Base-by-base conservation (phyloP, 2,888 invertebrate genomes). In the Nebria brevicollis region DNA sequence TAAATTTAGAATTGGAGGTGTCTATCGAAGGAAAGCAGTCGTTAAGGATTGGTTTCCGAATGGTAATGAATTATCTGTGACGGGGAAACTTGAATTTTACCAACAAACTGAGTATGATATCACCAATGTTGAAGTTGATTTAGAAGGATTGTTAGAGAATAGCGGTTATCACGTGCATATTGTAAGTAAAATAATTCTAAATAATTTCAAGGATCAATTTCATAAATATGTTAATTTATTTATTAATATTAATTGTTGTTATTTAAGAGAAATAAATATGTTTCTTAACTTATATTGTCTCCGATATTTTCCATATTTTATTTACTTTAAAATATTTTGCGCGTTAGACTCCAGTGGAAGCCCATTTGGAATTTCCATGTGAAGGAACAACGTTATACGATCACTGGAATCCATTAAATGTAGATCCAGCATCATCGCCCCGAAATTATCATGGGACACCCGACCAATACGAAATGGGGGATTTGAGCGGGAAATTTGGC, bases 11-110 rank as follows among this genome's bases (percentile, higher is more conserved):
- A 93, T 97, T 83, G 91, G 91, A 77, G 94, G 94, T 0, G 91
- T 95, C 7, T 94, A 94, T 85, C 92, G 95, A 7, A 92, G 95
- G 82, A 97, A 97, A 89, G 96, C 95, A 0, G 96, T 97, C 0
- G 95, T 94, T 0, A 94, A 93, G 85, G 95, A 96, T 86, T 97
- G 97, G 97, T 96, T 95, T 88, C 94, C 95, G 5, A 96, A 96
- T 88, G 95, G 95, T 0, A 91, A 92, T 82, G 88, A 90, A 0
- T 88, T 93, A 65, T 88, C 91, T 0, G 90, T 95, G 25, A 92
- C 91, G 86, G 97, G 97, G 10, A 94, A 94, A 88, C 88, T 97
- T 26, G 96, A 97, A 89, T 92, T 97, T 84, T 91, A 94, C 66
- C 97, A 97, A 89, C 95, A 96, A 89, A 95, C 95, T 0, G 95